A percentile compares a stretch with the other conserved stretches of the same genome.
These are phyloP conservation scores for Apeltes quadracus DNA, from an alignment of 2,113 vertebrate genomes.

Conservation along the genomic window DNA sequence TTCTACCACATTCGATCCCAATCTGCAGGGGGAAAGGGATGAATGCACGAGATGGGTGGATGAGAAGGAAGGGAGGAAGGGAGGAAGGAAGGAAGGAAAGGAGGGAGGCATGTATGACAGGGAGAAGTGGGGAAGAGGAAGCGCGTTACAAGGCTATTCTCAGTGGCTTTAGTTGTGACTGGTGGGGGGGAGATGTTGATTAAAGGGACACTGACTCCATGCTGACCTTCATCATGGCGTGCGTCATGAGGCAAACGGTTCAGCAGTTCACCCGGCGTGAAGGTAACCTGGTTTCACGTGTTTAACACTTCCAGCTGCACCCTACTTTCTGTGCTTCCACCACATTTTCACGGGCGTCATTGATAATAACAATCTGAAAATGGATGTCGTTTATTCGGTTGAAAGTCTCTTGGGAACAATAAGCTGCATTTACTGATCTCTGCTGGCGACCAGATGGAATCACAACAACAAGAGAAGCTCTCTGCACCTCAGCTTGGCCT, in stretches of 20 bases:
- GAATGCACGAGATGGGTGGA: conserved; percentile 29
- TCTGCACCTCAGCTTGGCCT: neutral
- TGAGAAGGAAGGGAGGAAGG: conserved; percentile 30
- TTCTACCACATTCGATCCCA: conserved; percentile 36
- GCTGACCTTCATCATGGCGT: too few relatives aligned
- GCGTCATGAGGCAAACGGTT: too few relatives aligned
- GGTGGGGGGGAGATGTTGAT: conserved; percentile 15
- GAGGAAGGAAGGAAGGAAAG: conserved; percentile 27
- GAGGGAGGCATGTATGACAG: conserved; percentile 32
- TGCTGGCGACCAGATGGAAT: conserved; percentile 1
- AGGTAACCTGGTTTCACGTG: conserved; percentile 35
- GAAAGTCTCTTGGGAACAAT: neutral
- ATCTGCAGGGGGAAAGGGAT: conserved; percentile 31
- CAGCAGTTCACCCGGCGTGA: conserved; percentile 23
- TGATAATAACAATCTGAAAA: neutral
- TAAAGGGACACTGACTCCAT: too few relatives aligned
- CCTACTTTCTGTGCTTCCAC: conserved; percentile 41
- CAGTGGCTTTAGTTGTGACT: conserved; percentile 63
- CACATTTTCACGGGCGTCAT: conserved; percentile 26
- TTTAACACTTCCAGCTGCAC: conserved; percentile 52
- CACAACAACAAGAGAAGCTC: neutral
- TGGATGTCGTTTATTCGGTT: neutral
- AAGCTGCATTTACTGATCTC: neutral
- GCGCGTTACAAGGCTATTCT: conserved; percentile 50
- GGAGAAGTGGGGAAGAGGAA: conserved; percentile 32